Evolutionary conservation across 1,140 invertebrate species (phyloP).

Genomic region (Oscheius sp.): DNA sequence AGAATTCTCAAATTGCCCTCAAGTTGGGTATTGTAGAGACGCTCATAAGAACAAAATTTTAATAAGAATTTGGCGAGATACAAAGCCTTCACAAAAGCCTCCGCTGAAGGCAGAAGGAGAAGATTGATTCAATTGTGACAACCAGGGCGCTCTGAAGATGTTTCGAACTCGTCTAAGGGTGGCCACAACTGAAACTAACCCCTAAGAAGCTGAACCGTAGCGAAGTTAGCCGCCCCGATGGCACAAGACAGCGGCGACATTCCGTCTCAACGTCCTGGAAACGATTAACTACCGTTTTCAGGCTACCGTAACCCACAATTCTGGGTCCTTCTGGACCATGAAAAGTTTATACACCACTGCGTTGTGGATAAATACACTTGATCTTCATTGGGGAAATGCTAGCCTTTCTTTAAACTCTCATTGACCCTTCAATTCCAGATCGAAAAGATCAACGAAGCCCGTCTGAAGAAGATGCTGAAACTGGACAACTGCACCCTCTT

Average conservation of each 20-base stretch:
- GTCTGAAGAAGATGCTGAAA: conserved; percentile 19
- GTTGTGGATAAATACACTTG: too few species aligned
- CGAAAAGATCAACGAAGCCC: conserved; percentile 3
- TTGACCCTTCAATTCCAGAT: conserved; percentile 4
- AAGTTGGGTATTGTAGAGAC: too few species aligned
- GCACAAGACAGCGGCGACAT: conserved; percentile 11
- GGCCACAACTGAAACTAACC: too few species aligned
- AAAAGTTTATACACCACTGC: conserved; percentile 2
- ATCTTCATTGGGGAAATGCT: neutral
- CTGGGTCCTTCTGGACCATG: conserved; percentile 6
- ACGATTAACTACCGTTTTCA: neutral
- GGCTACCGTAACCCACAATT: conserved; percentile 16
- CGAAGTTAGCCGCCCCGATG: conserved; percentile 11
- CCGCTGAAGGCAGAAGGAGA: too few species aligned
- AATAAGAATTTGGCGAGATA: too few species aligned
- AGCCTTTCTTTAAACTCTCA: conserved; percentile 2
- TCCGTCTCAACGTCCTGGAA: conserved; percentile 8
- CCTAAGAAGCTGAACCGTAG: conserved; percentile 1
- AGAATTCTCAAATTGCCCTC: too few species aligned
- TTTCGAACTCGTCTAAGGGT: too few species aligned
- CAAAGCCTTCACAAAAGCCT: too few species aligned
- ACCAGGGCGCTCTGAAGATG: too few species aligned
- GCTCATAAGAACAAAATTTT: too few species aligned
- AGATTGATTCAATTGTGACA: too few species aligned
- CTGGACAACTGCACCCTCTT: neutral